phyloP scores from a whole-genome alignment of 2,113 vertebrate species.

The Brachyistius frenatus region DNA sequence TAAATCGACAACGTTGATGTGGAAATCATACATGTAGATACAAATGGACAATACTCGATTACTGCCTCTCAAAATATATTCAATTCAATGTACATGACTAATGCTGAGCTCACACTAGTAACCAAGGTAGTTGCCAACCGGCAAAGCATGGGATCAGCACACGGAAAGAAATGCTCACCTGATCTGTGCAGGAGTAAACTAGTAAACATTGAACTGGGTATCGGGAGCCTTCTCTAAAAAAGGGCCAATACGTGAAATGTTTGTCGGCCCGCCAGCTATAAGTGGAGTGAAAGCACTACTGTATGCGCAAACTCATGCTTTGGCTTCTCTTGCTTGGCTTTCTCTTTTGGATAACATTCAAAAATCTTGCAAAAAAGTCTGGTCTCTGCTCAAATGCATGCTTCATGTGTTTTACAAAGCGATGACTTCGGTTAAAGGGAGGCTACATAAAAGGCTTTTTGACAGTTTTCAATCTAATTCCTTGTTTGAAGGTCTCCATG shows the following conservation, averaged over 20 bases:
- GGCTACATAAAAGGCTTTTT: conserved; percentile 76
- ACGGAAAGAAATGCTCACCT: conserved; percentile 38
- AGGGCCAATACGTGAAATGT: conserved; percentile 59
- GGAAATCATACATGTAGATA: conserved; percentile 70
- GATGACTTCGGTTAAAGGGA: conserved; percentile 72
- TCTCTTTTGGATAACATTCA: conserved; percentile 73
- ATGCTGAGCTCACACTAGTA: conserved; percentile 57
- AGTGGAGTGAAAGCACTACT: conserved; percentile 49
- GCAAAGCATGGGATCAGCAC: conserved; percentile 44
- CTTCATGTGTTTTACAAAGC: conserved; percentile 64
- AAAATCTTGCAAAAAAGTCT: conserved; percentile 46
- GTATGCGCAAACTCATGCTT: conserved; percentile 83
- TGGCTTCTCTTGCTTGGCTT: conserved; percentile 75
- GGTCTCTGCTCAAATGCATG: conserved; percentile 67
- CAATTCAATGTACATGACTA: conserved; percentile 73
- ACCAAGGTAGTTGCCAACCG: conserved; percentile 73
- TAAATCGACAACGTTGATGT: conserved; percentile 57
- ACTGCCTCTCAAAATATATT: conserved; percentile 74
- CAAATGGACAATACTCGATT: conserved; percentile 61
- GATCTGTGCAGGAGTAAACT: conserved; percentile 58
- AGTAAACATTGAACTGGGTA: conserved; percentile 69
- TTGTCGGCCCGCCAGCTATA: conserved; percentile 24
- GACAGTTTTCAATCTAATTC: background rate
- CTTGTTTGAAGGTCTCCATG: conserved; percentile 45
- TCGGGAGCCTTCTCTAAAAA: conserved; percentile 41